A percentile compares a stretch with the other conserved stretches of the same genome.
These are phyloP conservation scores for Drymonia ruficornis DNA, from an alignment of 2,888 invertebrate genomes.

Conservation along the genomic window DNA sequence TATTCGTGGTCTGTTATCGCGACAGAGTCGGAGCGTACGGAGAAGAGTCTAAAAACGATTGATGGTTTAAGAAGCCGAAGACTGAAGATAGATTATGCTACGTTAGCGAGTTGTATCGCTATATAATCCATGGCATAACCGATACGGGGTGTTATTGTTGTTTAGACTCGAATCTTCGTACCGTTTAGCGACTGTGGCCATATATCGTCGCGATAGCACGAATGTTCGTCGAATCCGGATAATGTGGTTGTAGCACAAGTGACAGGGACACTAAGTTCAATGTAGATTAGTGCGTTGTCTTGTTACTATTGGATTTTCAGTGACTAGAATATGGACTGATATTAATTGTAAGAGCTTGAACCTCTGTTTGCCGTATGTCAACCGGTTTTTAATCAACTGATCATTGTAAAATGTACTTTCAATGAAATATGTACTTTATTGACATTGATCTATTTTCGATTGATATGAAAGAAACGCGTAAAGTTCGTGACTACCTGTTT, in stretches of 20 bases:
- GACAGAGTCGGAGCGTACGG: no score
- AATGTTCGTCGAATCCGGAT: conserved; percentile 19
- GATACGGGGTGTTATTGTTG: no score
- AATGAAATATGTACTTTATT: conserved; percentile 25
- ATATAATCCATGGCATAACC: no score
- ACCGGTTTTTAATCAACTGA: conserved; percentile 20
- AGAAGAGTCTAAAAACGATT: no score
- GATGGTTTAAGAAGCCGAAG: no score
- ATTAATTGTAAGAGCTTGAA: conserved; percentile 36
- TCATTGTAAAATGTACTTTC: conserved; percentile 7
- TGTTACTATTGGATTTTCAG: background rate
- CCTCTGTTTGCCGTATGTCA: conserved; percentile 27
- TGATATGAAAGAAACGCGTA: background rate
- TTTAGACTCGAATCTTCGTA: no score
- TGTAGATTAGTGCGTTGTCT: conserved; percentile 16
- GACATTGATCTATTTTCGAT: conserved; percentile 19
- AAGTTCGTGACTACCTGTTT: background rate
- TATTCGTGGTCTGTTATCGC: conserved; percentile 3
- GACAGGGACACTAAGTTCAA: conserved; percentile 27
- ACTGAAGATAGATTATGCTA: no score
- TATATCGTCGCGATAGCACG: conserved; percentile 5
- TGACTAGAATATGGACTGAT: conserved; percentile 32
- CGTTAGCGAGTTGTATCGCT: no score
- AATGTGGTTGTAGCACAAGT: conserved; percentile 3
- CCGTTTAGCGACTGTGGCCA: no score